Evolutionary conservation across 1,140 invertebrate species (phyloP).

Genomic region (Acromyrmex charruanus): DNA sequence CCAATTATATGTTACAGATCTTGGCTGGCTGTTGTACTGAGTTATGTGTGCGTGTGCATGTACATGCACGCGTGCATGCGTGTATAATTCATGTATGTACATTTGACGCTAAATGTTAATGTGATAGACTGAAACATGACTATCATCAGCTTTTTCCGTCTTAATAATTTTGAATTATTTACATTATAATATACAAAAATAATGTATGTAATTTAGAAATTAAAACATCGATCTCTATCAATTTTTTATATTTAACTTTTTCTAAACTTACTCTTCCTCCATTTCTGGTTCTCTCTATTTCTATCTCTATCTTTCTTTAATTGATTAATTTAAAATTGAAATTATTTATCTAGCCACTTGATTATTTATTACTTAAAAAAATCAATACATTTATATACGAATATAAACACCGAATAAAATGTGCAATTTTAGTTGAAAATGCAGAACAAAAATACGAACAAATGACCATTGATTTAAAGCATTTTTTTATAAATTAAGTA

Average conservation of each 20-base stretch:
- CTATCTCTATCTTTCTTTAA: not conserved
- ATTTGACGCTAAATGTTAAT: not conserved
- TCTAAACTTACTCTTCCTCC: too few species aligned
- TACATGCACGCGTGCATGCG: not conserved
- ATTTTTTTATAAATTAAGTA: not conserved
- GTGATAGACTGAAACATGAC: not conserved
- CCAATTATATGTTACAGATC: slow-evolving; percentile 53
- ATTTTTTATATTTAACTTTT: not conserved
- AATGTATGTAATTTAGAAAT: not conserved
- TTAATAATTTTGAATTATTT: not conserved
- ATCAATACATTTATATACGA: not conserved
- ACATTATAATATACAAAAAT: not conserved
- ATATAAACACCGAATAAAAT: not conserved
- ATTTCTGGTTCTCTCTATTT: not conserved
- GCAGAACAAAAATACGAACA: not conserved
- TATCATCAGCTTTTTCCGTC: not conserved
- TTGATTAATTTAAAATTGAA: not conserved
- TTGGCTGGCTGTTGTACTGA: not conserved
- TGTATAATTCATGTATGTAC: slow-evolving; percentile 18
- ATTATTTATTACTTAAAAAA: not conserved
- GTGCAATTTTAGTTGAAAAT: not conserved
- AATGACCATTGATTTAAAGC: not conserved
- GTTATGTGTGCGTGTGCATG: not conserved
- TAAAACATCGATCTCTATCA: not conserved
- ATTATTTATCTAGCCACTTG: not conserved